Evolutionary conservation across 2,797 vertebrate genomes (phyloP), one percentile per base, ranked within the genome.

Genomic region (Peromyscus eremicus): DNA sequence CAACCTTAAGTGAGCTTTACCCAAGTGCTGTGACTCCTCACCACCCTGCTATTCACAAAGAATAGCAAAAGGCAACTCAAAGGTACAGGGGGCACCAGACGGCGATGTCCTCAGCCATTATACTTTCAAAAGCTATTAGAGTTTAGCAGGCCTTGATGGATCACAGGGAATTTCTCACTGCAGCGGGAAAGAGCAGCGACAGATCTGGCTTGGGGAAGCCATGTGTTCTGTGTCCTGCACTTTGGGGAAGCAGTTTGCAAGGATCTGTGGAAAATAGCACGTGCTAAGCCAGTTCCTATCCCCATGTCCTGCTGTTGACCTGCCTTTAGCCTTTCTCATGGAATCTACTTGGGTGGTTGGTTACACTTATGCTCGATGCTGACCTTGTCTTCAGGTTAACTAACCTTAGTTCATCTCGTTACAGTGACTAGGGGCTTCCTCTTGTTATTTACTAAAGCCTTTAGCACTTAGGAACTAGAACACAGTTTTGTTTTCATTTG

Each of bases 231-330:
- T 57, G 4, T 68, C 1, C 43, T 60, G 32, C 23, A 23, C 7
- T 64, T 19, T 12, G 49, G 25, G 62, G 29, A 60, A 4, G 43
- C 32, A 79, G n/a, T 14, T 21, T 10, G 0, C 5, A 23, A 70
- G 60, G 29, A 2, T 49, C 55, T 40, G 10, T 71, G 85, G 66
- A 73, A 77, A 77, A 75, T 1, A 19, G 4, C 46, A 86, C 19
- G 16, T 37, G 32, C 21, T 27, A 17, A 55, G 66, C 23, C 2
- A 13, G 34, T 19, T 71, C 49, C 83, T 25, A 17, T n/a, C 25
- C 12, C 32, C 6, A n/a, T 49, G 40, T 43, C 8, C 12, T 0
- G 0, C 7, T 0, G 0, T 62, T 77, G 17, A 43, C 46, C 62
- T 43, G 62, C 75, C 19, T 23, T 29, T 6, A 17, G n/a, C 14